Base-by-base conservation (phyloP, 1,140 invertebrate genomes). In the Drosophila lacteicornis region DNA sequence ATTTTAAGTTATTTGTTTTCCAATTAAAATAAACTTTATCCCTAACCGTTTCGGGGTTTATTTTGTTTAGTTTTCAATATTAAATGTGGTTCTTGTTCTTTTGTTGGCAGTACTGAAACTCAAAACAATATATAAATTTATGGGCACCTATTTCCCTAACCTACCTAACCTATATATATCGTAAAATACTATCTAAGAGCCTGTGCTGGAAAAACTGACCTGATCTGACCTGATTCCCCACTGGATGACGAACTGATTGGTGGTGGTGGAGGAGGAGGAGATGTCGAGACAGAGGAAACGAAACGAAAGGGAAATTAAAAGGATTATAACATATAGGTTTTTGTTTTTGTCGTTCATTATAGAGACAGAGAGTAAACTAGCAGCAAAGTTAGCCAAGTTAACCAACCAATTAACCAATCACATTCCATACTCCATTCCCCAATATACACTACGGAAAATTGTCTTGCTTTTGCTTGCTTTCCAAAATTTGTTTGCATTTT, bases 221-320 rank as follows among this genome's bases (percentile, higher is more conserved):
- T 66, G 51, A 76, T 51, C 51, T 57, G 59, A 67, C 47, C 73
- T 66, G 71, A 76, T 63, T 55, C 40, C 76, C 57, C 69, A 65
- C 57, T 62, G 70, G 81, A 83, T 84, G 82, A 80, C 61, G 77
- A 84, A 59, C 80, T 82, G 80, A 83, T 80, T 80, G 66, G 50
- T 55, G 51, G 51, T 46, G 45, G 45, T 40, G 51, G 51, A 36
- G 51, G 17, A 40, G 53, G 50, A 56, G 61, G 50, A 74, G 74
- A 86, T 86, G 71, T 75, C 38, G 56, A 57, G 46, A 58, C 53
- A 76, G 73, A 67, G 40, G 38, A 76, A 76, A 76, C 73, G 60
- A 66, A 76, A 76, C 19, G 59, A 58, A 58, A 67, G 46, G 74
- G 19, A 69, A 60, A 78, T 56, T 27, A 69, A 45, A 78, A 61